phyloP scores from a whole-genome alignment of 2,113 vertebrate genomes.

The Mirounga angustirostris region DNA sequence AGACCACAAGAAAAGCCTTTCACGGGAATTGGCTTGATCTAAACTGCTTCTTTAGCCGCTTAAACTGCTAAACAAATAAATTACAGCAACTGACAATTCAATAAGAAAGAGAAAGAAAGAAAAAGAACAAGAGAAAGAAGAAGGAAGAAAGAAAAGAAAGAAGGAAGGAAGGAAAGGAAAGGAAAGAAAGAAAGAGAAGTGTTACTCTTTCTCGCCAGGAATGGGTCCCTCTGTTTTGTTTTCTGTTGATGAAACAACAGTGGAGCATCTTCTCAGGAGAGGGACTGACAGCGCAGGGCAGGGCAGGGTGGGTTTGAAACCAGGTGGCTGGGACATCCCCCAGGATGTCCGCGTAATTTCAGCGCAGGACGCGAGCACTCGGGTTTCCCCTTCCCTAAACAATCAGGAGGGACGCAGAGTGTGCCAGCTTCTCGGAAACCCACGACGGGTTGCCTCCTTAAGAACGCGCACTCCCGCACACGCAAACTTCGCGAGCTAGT shows the following conservation, averaged over 20 bases:
- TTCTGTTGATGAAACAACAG: background rate
- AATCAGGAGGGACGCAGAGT: accelerated
- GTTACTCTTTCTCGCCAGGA: background rate
- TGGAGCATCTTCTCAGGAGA: background rate
- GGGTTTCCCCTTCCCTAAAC: background rate
- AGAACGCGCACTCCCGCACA: no score
- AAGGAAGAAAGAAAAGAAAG: background rate
- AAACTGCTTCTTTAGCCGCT: slow-evolving; percentile 72
- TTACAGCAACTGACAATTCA: slow-evolving; percentile 77
- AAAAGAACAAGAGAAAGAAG: background rate
- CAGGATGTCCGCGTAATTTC: background rate
- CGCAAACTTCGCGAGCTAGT: background rate
- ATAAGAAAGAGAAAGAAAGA: background rate
- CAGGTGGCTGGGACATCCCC: background rate
- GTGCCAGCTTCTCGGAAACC: accelerated
- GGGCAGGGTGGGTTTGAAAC: background rate
- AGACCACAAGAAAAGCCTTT: slow-evolving; percentile 79
- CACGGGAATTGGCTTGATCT: slow-evolving; percentile 67
- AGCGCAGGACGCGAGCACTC: accelerated
- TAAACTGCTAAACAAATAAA: slow-evolving; percentile 84
- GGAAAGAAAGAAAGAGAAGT: background rate
- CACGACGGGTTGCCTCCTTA: background rate
- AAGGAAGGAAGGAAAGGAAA: background rate
- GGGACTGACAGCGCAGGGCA: accelerated
- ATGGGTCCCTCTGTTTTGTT: background rate